Evolutionary conservation across 2,888 invertebrate species (phyloP).

Genomic region (Drosophila limbata): DNA sequence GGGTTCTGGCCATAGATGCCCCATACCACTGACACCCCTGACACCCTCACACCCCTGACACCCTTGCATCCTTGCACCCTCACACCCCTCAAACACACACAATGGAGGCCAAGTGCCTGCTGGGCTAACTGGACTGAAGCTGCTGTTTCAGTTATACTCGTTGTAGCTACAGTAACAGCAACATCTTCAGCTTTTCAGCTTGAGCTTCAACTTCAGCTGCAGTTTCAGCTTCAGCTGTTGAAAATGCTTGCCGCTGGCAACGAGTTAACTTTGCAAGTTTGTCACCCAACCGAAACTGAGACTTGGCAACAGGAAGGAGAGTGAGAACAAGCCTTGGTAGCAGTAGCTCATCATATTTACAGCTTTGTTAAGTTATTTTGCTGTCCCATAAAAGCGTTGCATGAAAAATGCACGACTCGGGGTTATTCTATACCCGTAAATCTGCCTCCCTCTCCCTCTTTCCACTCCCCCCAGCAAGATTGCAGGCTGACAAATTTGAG

Average conservation of each 20-base stretch:
- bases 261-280: constrained; percentile 72
- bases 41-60: not conserved
- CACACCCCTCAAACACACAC: constrained; percentile 7
- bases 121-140: constrained; percentile 34
- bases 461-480: constrained; percentile 1
- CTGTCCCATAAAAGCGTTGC: constrained; percentile 60
- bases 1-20: constrained; percentile 4
- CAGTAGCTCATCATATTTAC: constrained; percentile 76
- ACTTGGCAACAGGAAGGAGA: constrained; percentile 29
- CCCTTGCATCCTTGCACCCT: not conserved
- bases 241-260: constrained; percentile 63
- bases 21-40: not conserved
- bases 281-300: constrained; percentile 64
- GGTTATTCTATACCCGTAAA: constrained; percentile 12
- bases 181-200: constrained; percentile 43
- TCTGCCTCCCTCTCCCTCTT: not conserved
- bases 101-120: constrained; percentile 42
- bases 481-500: constrained; percentile 37
- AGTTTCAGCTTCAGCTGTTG: constrained; percentile 50
- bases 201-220: constrained; percentile 35
- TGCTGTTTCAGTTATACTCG: constrained; percentile 40
- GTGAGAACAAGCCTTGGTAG: constrained; percentile 45
- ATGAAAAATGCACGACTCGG: constrained; percentile 71
- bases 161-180: constrained; percentile 12
- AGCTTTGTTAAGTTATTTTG: constrained; percentile 77